Percentiles rank a stretch among this genome's conserved stretches.
Evolutionary conservation across 2,113 vertebrate species (phyloP).

Genomic region (Pardalotus punctatus): DNA sequence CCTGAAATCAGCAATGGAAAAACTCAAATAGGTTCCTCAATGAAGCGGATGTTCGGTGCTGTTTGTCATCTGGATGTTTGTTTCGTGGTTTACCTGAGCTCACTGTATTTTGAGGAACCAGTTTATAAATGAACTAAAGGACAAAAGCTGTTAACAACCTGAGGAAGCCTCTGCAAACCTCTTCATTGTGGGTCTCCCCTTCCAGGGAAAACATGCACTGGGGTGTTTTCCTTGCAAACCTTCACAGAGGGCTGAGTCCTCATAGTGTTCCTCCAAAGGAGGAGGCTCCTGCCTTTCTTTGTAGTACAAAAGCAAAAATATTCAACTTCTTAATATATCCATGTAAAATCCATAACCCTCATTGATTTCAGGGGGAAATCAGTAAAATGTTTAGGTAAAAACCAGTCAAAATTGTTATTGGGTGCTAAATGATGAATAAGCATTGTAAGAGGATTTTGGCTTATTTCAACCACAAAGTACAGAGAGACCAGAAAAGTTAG

Average conservation of each 20-base stretch:
- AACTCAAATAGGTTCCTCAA: neutral
- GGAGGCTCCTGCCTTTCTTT: neutral
- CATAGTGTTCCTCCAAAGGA: neutral
- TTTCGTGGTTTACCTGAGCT: neutral
- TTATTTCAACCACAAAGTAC: neutral
- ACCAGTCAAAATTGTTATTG: neutral
- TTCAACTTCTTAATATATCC: neutral
- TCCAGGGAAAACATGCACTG: neutral
- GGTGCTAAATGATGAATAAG: neutral
- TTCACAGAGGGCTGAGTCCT: rapidly evolving
- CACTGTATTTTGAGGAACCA: neutral
- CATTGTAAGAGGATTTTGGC: neutral
- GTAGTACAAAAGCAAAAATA: neutral
- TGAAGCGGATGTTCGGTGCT: rapidly evolving
- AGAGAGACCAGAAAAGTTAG: neutral
- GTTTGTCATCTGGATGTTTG: rapidly evolving
- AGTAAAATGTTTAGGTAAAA: neutral
- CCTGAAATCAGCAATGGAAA: neutral
- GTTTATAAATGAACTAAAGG: neutral
- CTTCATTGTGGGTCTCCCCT: rapidly evolving
- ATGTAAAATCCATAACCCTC: neutral
- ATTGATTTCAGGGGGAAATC: neutral
- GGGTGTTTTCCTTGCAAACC: neutral
- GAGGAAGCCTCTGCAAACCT: neutral
- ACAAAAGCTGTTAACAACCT: neutral